Conservation (phyloP, 2,888 invertebrate genomes). For the Leptopilina drosophilae region DNA sequence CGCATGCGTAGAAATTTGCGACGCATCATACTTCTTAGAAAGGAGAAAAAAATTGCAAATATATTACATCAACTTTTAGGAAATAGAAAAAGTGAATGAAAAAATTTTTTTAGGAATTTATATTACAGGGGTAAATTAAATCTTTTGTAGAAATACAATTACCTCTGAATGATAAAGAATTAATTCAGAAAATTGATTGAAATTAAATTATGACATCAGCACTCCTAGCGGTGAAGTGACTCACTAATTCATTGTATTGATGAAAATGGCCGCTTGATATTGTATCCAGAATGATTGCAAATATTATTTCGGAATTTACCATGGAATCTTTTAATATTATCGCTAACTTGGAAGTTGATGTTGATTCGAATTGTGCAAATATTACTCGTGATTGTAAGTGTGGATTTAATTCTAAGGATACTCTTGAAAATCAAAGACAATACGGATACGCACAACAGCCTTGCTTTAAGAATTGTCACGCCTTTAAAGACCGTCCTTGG, state of each 20-base stretch:
- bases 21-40: conserved; percentile 1
- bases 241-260: conserved; percentile 35
- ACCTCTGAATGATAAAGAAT: background rate
- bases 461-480: conserved; percentile 57
- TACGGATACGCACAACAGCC: conserved; percentile 44
- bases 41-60: background rate
- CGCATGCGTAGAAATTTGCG: background rate
- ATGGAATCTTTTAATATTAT: conserved; percentile 66
- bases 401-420: conserved; percentile 46
- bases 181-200: background rate
- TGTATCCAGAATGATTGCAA: conserved; percentile 50
- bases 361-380: conserved; percentile 44
- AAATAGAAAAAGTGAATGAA: background rate
- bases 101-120: background rate
- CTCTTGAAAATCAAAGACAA: conserved; percentile 18
- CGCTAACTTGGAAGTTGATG: conserved; percentile 53
- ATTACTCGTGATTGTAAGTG: conserved; percentile 49
- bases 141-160: too few species aligned
- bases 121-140: background rate
- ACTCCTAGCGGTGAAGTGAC: background rate
- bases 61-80: background rate
- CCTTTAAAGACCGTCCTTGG: conserved; percentile 62
- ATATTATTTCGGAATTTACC: conserved; percentile 63
- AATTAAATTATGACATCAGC: background rate
- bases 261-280: conserved; percentile 72